These are phyloP conservation scores for Calyptomena viridis DNA, from an alignment of 2,113 vertebrate species.

Conservation along the genomic window DNA sequence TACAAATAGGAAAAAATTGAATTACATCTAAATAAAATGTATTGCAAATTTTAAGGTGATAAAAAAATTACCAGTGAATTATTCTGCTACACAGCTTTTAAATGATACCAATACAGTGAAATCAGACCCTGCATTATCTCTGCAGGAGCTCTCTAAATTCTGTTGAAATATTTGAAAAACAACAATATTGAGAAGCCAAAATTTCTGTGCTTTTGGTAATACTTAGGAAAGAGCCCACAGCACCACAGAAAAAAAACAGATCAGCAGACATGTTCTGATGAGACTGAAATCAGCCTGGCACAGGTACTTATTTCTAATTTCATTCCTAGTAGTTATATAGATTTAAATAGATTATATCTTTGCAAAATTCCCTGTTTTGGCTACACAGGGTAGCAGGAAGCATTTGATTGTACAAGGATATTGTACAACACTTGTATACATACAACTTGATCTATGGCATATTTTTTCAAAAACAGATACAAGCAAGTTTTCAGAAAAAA, in stretches of 20 bases:
- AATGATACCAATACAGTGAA: not conserved
- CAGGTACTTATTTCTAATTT: not conserved
- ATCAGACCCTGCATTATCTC: not conserved
- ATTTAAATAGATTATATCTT: not conserved
- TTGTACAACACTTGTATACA: not conserved
- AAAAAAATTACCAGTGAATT: not conserved
- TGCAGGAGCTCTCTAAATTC: not conserved
- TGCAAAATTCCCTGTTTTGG: not conserved
- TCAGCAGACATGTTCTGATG: not conserved
- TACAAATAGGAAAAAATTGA: not conserved
- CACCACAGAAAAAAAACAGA: not conserved
- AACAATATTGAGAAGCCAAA: not conserved
- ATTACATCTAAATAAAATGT: not conserved
- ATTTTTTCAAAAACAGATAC: not conserved
- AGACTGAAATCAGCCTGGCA: not conserved
- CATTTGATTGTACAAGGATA: not conserved
- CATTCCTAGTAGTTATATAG: not conserved
- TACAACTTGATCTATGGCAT: not conserved
- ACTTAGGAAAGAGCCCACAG: not conserved
- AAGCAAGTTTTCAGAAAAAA: not conserved
- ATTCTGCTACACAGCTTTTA: not conserved
- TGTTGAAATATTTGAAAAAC: not conserved
- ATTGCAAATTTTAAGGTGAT: not conserved
- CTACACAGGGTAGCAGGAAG: not conserved
- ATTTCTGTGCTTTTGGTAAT: not conserved